Conservation (phyloP, 1,140 invertebrate genomes). For the Listronotus oregonensis region DNA sequence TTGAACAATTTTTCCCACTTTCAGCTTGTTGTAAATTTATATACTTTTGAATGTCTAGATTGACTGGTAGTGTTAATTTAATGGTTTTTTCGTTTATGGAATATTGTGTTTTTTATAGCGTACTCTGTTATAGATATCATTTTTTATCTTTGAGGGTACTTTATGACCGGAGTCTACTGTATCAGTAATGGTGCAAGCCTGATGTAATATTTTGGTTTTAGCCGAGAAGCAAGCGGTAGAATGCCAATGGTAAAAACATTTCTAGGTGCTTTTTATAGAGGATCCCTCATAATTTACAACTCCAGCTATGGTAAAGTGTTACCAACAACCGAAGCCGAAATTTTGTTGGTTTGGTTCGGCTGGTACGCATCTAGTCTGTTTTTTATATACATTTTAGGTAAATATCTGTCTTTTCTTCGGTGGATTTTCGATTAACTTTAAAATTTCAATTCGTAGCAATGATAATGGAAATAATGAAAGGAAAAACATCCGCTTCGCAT, state of each 20-base stretch:
- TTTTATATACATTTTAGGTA: constrained; percentile 47
- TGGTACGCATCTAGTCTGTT: constrained; percentile 46
- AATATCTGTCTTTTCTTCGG: background rate
- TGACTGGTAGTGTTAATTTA: no score
- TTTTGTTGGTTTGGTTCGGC: constrained; percentile 40
- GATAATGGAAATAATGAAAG: constrained; percentile 47
- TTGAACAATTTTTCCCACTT: no score
- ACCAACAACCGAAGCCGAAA: constrained; percentile 35
- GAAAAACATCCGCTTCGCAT: constrained; percentile 43
- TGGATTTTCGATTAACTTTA: no score
- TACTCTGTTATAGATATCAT: no score
- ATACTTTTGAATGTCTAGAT: no score
- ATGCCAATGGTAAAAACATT: constrained; percentile 11
- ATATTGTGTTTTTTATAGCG: no score
- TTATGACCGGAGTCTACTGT: no score
- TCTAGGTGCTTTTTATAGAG: constrained; percentile 33
- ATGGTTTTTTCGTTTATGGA: no score
- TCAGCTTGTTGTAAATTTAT: no score
- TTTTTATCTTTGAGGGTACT: no score
- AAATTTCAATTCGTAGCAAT: constrained; percentile 36
- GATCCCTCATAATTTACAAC: constrained; percentile 44
- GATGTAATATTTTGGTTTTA: background rate
- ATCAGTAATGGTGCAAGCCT: no score
- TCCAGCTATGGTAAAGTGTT: constrained; percentile 40
- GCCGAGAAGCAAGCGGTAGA: background rate